Evolutionary conservation across 2,113 vertebrate genomes (phyloP), one percentile per base, ranked within the genome.

Genomic region (Orcinus orca): DNA sequence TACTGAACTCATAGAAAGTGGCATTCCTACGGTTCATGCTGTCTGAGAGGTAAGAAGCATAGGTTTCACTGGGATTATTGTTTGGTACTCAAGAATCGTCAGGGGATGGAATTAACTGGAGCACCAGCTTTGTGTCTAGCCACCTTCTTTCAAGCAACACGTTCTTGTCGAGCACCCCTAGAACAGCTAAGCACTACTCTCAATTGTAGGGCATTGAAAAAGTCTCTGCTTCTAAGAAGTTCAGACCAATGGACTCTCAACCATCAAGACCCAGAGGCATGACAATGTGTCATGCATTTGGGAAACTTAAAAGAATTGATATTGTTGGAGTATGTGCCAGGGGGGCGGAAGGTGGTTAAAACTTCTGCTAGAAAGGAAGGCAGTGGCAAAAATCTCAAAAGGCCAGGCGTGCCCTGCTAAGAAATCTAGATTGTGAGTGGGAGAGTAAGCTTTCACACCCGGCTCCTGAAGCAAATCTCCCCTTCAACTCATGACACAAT

Each of bases 351-450:
- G 82, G 36, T 15, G 17, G 55, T 58, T 33, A 58, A 67, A 92
- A 36, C 53, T 83, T 62, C 44, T 81, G 53, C 53, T 68, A 29
- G 79, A 65, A 79, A 73, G 12, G 23, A 87, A 67, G 77, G 11
- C 29, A 33, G 41, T 60, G 62, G 62, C 65, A 70, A 65, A 65
- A 0, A 33, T 74, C 31, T 8, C 84, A 47, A 23, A 63, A 81
- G 2, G 10, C 25, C 20, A 11, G 4, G 25, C 1, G 0, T 2
- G 0, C 25, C 17, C 47, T 50, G 8, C 25, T 2, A 2, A 58
- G 71, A 36, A 53, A 26, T 58, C 55, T 68, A 47, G 18, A 73
- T 23, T 21, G 0, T 23, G 20, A 58, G 15, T 15, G 31, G 36
- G n/a, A 84, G 11, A 50, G 31, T 25, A 14, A 12, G 6, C 36